Conservation (phyloP, 2,113 vertebrate species). For the Micronycteris hirsuta region DNA sequence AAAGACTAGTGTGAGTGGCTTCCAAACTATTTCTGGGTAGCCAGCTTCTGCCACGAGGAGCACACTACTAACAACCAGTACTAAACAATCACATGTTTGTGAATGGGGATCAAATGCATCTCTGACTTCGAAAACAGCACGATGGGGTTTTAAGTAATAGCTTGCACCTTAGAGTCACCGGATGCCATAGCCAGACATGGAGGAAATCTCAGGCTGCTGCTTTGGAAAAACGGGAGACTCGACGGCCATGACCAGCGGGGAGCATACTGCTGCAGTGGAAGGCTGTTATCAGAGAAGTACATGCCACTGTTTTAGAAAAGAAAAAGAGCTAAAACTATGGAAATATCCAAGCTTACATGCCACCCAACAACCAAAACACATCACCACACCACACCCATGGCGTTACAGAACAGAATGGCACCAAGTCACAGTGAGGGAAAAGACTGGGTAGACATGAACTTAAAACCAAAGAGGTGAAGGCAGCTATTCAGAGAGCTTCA, state of each 20-base stretch:
- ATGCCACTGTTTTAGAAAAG: conserved; percentile 69
- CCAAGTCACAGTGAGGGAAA: conserved; percentile 67
- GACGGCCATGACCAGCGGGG: background rate
- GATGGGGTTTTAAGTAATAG: background rate
- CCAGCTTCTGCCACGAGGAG: background rate
- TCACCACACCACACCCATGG: conserved; percentile 49
- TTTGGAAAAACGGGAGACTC: background rate
- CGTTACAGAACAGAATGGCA: conserved; percentile 64
- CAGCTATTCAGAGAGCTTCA: conserved; percentile 76
- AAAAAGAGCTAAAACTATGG: conserved; percentile 71
- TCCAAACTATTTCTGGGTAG: background rate
- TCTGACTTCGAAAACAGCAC: background rate
- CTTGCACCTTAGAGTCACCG: background rate
- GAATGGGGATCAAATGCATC: background rate
- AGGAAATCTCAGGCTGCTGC: background rate
- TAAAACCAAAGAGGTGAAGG: conserved; percentile 67
- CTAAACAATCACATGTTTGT: background rate
- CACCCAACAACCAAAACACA: conserved; percentile 64
- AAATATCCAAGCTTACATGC: conserved; percentile 69
- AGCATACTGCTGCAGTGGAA: conserved; percentile 56
- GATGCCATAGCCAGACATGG: background rate
- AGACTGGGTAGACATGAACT: conserved; percentile 68
- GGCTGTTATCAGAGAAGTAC: conserved; percentile 73
- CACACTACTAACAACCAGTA: background rate
- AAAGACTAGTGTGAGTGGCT: background rate